Conservation (phyloP, 2,888 invertebrate species). For the Aricia artaxerxes region DNA sequence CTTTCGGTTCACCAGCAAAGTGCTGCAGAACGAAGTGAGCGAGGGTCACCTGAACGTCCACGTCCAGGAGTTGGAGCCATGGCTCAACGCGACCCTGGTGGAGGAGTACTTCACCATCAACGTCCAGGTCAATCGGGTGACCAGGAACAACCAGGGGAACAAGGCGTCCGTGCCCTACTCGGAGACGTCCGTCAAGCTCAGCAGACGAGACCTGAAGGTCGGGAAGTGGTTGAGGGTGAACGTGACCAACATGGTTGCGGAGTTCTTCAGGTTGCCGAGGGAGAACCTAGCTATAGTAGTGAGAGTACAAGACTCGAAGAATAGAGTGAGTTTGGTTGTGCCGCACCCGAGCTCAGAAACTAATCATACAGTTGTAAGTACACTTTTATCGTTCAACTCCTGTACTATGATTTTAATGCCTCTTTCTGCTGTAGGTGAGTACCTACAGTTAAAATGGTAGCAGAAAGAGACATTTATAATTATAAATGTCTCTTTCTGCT, state of each 20-base stretch:
- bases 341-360: slow-evolving; percentile 83
- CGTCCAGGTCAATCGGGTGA: slow-evolving; percentile 68
- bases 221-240: slow-evolving; percentile 89
- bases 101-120: slow-evolving; percentile 65
- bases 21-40: slow-evolving; percentile 84
- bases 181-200: slow-evolving; percentile 68
- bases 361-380: slow-evolving; percentile 73
- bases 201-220: slow-evolving; percentile 72
- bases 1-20: slow-evolving; percentile 86
- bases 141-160: slow-evolving; percentile 64
- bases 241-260: slow-evolving; percentile 86
- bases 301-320: slow-evolving; percentile 83
- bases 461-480: no score
- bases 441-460: no score
- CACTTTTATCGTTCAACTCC: not conserved
- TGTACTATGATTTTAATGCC: not conserved
- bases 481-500: no score
- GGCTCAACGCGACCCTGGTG: slow-evolving; percentile 57
- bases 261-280: slow-evolving; percentile 87
- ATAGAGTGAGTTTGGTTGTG: slow-evolving; percentile 83
- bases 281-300: slow-evolving; percentile 89
- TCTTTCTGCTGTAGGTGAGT: no score
- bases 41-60: slow-evolving; percentile 86
- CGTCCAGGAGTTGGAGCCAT: slow-evolving; percentile 74
- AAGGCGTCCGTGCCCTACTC: slow-evolving; percentile 67